Base-by-base conservation (phyloP, 2,888 invertebrate species). In the Thecophora atra region DNA sequence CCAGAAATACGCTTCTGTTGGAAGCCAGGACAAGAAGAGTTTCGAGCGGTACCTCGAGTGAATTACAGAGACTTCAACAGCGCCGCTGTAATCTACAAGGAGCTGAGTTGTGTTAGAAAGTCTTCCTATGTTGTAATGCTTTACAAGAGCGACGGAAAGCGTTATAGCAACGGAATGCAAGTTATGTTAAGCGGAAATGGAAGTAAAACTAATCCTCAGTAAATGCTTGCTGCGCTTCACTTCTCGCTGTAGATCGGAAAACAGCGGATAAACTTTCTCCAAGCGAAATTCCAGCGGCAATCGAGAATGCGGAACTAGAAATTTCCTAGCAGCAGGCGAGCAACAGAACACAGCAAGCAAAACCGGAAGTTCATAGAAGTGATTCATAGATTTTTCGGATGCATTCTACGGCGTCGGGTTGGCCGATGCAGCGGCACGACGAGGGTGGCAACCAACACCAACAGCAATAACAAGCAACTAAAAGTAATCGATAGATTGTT, bases 271-370 rank as follows among this genome's bases (percentile, higher is more conserved):
- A 17, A 15, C 8, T 56, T 26, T 26, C 26, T 37, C 42, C 13
- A 30, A 15, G 17, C 26, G 42, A 52, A 71, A 76, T 74, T 74
- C 73, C 79, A 77, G 26, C 52, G 73, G 66, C 47, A 74, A 69
- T 60, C 78, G 79, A 78, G 56, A 75, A 70, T 83, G 83, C 83
- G 83, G 83, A 83, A 83, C 83, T 83, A 77, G 79, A 78, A 79
- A 83, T 83, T 83, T 82, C 78, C 80, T 78, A 74, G 77, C 77
- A 83, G 77, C 82, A 81, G 83, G 83, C 80, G 72, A 67, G 44
- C 83, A 83, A 79, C 72, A 66, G 51, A 1, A 17, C 6, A 7
- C 66, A 77, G 78, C 78, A 77, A 75, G 78, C 75, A 37, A 75
- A 76, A 82, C 79, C 83, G 83, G 83, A 83, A 83, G 82, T 83